Percentiles rank a stretch among this genome's conserved stretches.
Conservation (phyloP, 2,113 vertebrate genomes). For the Dicrurus megarhynchus region DNA sequence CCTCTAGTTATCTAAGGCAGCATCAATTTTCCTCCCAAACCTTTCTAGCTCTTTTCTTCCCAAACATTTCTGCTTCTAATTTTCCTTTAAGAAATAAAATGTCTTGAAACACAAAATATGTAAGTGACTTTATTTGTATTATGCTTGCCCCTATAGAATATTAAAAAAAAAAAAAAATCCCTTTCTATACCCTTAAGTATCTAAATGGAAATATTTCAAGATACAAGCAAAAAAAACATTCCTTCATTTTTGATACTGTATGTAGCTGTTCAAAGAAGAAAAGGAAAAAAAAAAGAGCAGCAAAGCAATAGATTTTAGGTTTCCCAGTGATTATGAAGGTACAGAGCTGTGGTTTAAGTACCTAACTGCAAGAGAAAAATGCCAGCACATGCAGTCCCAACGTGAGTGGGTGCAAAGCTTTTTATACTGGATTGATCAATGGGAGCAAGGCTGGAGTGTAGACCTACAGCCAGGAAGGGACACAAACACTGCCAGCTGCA, state of each 20-base stretch:
- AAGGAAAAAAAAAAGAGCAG: not conserved
- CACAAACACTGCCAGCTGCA: not conserved
- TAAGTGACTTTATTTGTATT: not conserved
- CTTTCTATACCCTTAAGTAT: not conserved
- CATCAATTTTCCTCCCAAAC: not conserved
- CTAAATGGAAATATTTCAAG: not conserved
- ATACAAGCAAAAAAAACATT: not conserved
- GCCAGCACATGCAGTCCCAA: not conserved
- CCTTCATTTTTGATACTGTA: not conserved
- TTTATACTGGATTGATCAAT: rapidly evolving
- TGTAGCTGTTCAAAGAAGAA: not conserved
- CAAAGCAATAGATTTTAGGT: not conserved
- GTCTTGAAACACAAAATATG: not conserved
- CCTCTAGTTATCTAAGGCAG: not conserved
- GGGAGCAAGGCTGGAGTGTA: rapidly evolving
- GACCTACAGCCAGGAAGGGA: not conserved
- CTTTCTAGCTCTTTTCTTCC: not conserved
- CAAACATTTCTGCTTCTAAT: not conserved
- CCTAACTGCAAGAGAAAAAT: not conserved
- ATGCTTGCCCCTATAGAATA: not conserved
- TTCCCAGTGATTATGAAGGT: not conserved
- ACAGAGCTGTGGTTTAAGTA: not conserved
- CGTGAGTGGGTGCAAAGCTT: not conserved
- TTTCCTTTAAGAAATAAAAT: not conserved
- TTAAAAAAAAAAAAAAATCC: not conserved